phyloP scores from a whole-genome alignment of 2,888 invertebrate genomes.

The Hylaea fasciaria region DNA sequence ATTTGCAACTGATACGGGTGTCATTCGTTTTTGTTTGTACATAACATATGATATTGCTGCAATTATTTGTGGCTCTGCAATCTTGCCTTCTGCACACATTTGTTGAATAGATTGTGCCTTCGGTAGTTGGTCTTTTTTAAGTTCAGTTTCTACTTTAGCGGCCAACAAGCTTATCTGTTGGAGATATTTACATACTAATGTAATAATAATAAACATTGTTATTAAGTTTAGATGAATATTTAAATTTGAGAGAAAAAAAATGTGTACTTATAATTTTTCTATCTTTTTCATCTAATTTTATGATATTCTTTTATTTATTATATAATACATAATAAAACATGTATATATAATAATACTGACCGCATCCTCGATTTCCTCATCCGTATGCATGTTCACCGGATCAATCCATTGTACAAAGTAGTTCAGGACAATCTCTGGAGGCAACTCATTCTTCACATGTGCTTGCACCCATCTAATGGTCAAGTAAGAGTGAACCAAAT shows the following conservation, averaged over 20 bases:
- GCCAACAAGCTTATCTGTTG: conserved; percentile 14
- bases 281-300: no score
- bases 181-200: neutral
- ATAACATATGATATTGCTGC: conserved; percentile 59
- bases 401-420: conserved; percentile 72
- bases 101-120: neutral
- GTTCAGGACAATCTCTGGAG: conserved; percentile 61
- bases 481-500: conserved; percentile 61
- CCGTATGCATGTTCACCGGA: conserved; percentile 53
- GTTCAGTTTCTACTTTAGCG: conserved; percentile 14
- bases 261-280: no score
- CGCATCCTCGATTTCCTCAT: conserved; percentile 52
- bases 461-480: conserved; percentile 62
- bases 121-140: neutral
- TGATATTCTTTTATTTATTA: no score
- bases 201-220: no score
- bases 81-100: conserved; percentile 20
- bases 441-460: conserved; percentile 45
- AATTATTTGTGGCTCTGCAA: conserved; percentile 50
- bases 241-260: no score
- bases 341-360: conserved; percentile 54
- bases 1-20: conserved; percentile 48
- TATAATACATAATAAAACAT: no score
- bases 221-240: no score
- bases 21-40: conserved; percentile 53